Percentiles rank a stretch among this genome's conserved stretches.
Conservation (phyloP, 2,888 invertebrate species). For the Lasiommata megera region DNA sequence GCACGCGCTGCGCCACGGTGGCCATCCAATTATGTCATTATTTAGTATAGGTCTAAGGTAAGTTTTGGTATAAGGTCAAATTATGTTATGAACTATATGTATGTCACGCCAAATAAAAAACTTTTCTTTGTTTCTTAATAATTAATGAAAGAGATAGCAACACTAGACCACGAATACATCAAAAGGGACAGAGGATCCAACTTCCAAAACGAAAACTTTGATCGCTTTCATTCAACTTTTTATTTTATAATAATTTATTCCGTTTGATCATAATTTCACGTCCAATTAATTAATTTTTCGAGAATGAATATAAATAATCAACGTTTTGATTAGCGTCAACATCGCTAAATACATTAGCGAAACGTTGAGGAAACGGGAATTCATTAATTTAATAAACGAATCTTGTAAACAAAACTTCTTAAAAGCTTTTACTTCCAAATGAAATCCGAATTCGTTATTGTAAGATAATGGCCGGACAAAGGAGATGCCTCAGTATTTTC, state of each 20-base stretch:
- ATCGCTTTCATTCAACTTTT: no score
- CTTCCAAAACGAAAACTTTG: no score
- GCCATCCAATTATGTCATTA: no score
- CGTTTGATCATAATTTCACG: not conserved
- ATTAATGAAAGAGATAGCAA: no score
- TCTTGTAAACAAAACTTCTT: slow-evolving; percentile 21
- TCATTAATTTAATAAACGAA: slow-evolving; percentile 28
- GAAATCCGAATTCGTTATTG: slow-evolving; percentile 27
- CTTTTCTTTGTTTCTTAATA: no score
- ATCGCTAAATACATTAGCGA: slow-evolving; percentile 8
- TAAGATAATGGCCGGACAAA: slow-evolving; percentile 16
- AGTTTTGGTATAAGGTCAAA: no score
- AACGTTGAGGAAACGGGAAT: slow-evolving; percentile 7
- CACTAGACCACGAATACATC: no score
- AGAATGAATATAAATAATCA: not conserved
- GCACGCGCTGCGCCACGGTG: no score
- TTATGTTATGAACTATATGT: no score
- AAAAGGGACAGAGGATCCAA: no score
- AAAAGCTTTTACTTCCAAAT: slow-evolving; percentile 29
- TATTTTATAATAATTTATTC: not conserved
- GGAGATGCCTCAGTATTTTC: slow-evolving; percentile 13
- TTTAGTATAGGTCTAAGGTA: no score
- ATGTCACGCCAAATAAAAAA: no score
- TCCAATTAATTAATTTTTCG: not conserved
- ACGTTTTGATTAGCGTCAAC: not conserved